These are phyloP conservation scores for Mugil cephalus DNA, from an alignment of 2,113 vertebrate species.

Conservation along the genomic window DNA sequence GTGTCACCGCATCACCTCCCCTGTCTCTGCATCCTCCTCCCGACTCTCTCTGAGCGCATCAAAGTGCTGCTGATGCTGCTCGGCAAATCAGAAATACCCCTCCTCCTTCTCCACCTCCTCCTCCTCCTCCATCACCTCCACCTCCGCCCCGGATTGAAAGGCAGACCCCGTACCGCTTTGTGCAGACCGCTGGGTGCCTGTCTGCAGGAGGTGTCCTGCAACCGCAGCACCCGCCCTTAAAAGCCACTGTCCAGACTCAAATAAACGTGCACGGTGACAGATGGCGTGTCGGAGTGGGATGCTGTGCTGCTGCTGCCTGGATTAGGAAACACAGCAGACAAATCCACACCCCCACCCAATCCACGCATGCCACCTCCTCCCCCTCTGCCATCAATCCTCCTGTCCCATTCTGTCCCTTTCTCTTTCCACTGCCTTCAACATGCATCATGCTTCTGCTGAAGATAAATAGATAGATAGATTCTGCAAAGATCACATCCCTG, in stretches of 20 bases:
- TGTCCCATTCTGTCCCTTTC: not conserved
- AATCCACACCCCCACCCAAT: slow-evolving; percentile 34
- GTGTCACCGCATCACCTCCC: slow-evolving; percentile 48
- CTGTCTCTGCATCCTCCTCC: slow-evolving; percentile 34
- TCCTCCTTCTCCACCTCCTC: not conserved
- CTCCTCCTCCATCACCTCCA: not conserved
- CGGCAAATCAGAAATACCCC: slow-evolving; percentile 6
- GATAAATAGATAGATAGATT: no score
- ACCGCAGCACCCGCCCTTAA: not conserved
- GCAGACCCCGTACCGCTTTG: not conserved
- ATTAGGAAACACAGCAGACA: slow-evolving; percentile 62
- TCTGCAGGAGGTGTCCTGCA: slow-evolving; percentile 14
- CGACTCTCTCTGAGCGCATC: slow-evolving; percentile 22
- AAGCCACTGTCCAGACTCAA: slow-evolving; percentile 27
- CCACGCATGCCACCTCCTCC: not conserved
- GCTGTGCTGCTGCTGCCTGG: slow-evolving; percentile 61
- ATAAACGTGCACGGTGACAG: slow-evolving; percentile 72
- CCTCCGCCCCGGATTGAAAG: not conserved
- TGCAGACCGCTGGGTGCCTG: slow-evolving; percentile 24
- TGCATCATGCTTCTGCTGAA: no score
- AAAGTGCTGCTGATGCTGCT: slow-evolving; percentile 30
- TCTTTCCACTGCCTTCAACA: no score
- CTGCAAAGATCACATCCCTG: no score
- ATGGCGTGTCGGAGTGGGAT: slow-evolving; percentile 75
- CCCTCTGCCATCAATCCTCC: not conserved